Evolutionary conservation across 2,797 vertebrate species (phyloP).

Genomic region (Diplodus puntazzo): DNA sequence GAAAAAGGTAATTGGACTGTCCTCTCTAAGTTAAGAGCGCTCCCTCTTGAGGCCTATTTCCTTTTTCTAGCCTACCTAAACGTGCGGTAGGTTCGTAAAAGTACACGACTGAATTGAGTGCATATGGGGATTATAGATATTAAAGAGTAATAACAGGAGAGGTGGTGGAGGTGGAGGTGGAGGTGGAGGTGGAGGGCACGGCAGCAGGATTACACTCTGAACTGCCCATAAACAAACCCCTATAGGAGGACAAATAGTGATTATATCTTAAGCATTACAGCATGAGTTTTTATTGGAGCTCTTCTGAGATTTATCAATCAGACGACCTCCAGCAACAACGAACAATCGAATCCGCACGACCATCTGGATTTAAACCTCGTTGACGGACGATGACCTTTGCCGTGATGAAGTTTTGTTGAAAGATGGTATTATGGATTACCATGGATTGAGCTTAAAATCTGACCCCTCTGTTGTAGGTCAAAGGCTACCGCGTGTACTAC

Average conservation of each 20-base stretch:
- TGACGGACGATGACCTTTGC: constrained; percentile 54
- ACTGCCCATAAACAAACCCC: constrained; percentile 56
- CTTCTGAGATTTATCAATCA: constrained; percentile 37
- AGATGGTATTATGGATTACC: constrained; percentile 69
- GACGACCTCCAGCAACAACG: constrained; percentile 34
- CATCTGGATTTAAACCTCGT: constrained; percentile 51
- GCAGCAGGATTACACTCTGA: constrained; percentile 64
- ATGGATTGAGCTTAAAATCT: constrained; percentile 50
- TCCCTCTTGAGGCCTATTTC: constrained; percentile 68
- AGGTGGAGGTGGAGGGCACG: constrained; percentile 15
- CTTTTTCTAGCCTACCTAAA: constrained; percentile 58
- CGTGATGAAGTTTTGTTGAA: constrained; percentile 52
- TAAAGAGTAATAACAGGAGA: constrained; percentile 70
- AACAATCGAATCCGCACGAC: constrained; percentile 49
- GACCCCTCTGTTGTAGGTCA: constrained; percentile 83
- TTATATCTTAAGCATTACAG: constrained; percentile 37
- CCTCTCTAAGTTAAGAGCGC: constrained; percentile 63
- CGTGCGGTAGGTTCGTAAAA: constrained; percentile 58
- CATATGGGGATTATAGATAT: constrained; percentile 75
- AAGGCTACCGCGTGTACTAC: constrained; percentile 96
- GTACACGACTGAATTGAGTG: constrained; percentile 62
- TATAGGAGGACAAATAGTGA: constrained; percentile 29
- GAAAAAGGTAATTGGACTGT: constrained; percentile 77
- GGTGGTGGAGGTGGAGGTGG: constrained; percentile 47
- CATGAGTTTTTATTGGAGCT: constrained; percentile 29